Conservation (phyloP, 2,888 invertebrate species). For the Lordiphosa andalusiaca region DNA sequence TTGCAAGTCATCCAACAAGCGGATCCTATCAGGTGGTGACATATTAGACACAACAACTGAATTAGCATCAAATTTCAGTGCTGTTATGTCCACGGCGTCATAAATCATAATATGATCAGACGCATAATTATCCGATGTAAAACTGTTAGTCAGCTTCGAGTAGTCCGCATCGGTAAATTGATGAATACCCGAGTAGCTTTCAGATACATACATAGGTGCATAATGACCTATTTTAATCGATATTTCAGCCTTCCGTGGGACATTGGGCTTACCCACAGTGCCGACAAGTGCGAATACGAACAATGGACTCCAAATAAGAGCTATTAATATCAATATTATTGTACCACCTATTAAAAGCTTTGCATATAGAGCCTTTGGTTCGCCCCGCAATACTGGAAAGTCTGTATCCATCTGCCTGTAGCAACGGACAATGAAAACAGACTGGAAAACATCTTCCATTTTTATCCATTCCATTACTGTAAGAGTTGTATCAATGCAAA, state of each 20-base stretch:
- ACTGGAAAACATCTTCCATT: slow-evolving; percentile 99
- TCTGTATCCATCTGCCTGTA: slow-evolving; percentile 90
- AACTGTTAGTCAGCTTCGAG: slow-evolving; percentile 82
- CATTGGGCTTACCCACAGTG: slow-evolving; percentile 92
- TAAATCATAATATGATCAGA: slow-evolving; percentile 50
- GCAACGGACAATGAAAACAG: slow-evolving; percentile 89
- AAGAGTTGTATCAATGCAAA: slow-evolving; percentile 99
- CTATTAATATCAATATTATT: slow-evolving; percentile 90
- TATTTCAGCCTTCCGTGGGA: slow-evolving; percentile 90
- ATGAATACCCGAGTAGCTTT: slow-evolving; percentile 89
- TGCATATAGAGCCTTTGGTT: slow-evolving; percentile 87
- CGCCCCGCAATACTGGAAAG: slow-evolving; percentile 94
- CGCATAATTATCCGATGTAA: slow-evolving; percentile 78
- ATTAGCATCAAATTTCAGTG: slow-evolving; percentile 52
- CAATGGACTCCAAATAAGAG: slow-evolving; percentile 97
- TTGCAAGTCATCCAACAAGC: slow-evolving; percentile 41
- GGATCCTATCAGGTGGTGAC: slow-evolving; percentile 52
- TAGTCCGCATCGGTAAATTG: slow-evolving; percentile 83
- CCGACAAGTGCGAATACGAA: slow-evolving; percentile 96
- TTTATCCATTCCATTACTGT: slow-evolving; percentile 98
- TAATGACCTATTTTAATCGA: slow-evolving; percentile 92
- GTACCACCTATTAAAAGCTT: slow-evolving; percentile 96
- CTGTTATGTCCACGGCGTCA: slow-evolving; percentile 46
- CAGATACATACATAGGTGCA: slow-evolving; percentile 93
- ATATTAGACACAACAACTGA: slow-evolving; percentile 59